Evolutionary conservation across 2,888 invertebrate genomes (phyloP).

Genomic region (Ypsolopha sequella): DNA sequence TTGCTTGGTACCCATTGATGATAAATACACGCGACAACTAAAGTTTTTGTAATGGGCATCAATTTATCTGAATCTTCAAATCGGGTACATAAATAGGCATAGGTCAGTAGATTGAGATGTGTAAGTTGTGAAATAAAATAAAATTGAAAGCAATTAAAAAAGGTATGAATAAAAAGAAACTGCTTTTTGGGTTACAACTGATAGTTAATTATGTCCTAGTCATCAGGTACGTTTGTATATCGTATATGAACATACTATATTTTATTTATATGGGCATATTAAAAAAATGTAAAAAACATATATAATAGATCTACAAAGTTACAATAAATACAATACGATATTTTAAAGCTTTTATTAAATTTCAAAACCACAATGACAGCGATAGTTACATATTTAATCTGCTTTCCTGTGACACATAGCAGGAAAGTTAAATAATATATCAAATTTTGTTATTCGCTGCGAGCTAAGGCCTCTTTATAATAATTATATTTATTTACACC

Average conservation of each 20-base stretch:
- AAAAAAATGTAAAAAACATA: not conserved
- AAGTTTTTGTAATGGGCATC: too few species aligned
- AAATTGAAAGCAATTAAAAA: too few species aligned
- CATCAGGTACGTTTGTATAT: not conserved
- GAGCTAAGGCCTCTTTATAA: not conserved
- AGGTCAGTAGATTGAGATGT: too few species aligned
- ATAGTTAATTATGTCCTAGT: not conserved
- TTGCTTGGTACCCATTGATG: too few species aligned
- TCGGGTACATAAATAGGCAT: too few species aligned
- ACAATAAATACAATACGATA: not conserved
- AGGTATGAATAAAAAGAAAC: too few species aligned
- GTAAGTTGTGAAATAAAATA: too few species aligned
- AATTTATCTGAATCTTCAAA: too few species aligned
- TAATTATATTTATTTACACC: slow-evolving; percentile 52
- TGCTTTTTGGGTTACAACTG: not conserved
- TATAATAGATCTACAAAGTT: not conserved
- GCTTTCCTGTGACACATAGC: not conserved
- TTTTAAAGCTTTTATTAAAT: too few species aligned
- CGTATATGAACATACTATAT: not conserved
- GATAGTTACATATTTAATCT: not conserved
- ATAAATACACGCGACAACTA: too few species aligned
- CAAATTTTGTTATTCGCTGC: not conserved
- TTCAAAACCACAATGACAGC: not conserved
- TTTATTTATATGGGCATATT: too few species aligned
- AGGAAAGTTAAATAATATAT: not conserved